Percentiles rank a stretch among this genome's conserved stretches.
Evolutionary conservation across 2,888 invertebrate species (phyloP).

Genomic region (Meta bourneti): DNA sequence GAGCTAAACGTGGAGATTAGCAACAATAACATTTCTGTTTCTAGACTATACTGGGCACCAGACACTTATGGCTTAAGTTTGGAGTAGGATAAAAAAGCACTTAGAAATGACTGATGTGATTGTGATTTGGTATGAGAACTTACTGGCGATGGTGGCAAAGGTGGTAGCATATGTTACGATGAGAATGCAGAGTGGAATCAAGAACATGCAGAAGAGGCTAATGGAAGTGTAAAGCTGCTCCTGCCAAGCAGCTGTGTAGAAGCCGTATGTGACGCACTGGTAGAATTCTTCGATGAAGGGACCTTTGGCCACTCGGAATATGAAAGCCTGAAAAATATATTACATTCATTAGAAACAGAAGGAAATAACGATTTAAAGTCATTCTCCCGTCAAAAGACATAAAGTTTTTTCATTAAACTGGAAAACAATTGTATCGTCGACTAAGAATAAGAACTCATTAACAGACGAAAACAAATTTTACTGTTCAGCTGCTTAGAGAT

Average conservation of each 20-base stretch:
- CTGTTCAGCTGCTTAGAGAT: too few relatives aligned
- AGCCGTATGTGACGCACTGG: constrained; percentile 91
- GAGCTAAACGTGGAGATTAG: too few relatives aligned
- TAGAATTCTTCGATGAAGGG: constrained; percentile 90
- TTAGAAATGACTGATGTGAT: too few relatives aligned
- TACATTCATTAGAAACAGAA: neutral
- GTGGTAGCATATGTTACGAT: constrained; percentile 89
- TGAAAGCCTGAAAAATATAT: constrained; percentile 84
- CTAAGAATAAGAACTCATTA: too few relatives aligned
- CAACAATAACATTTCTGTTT: too few relatives aligned
- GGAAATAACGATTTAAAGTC: neutral
- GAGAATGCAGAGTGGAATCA: constrained; percentile 88
- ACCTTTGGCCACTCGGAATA: constrained; percentile 88
- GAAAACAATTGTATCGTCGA: too few relatives aligned
- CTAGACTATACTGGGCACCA: too few relatives aligned
- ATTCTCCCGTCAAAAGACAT: too few relatives aligned
- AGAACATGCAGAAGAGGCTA: constrained; percentile 88
- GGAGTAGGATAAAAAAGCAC: too few relatives aligned
- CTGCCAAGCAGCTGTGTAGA: constrained; percentile 89
- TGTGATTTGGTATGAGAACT: constrained; percentile 80
- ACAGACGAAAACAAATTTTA: too few relatives aligned
- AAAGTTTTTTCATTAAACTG: too few relatives aligned
- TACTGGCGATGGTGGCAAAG: constrained; percentile 88
- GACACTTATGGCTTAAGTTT: too few relatives aligned
- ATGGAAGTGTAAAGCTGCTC: constrained; percentile 89